Evolutionary conservation across 2,888 invertebrate species (phyloP).

Genomic region (Limenitis camilla): DNA sequence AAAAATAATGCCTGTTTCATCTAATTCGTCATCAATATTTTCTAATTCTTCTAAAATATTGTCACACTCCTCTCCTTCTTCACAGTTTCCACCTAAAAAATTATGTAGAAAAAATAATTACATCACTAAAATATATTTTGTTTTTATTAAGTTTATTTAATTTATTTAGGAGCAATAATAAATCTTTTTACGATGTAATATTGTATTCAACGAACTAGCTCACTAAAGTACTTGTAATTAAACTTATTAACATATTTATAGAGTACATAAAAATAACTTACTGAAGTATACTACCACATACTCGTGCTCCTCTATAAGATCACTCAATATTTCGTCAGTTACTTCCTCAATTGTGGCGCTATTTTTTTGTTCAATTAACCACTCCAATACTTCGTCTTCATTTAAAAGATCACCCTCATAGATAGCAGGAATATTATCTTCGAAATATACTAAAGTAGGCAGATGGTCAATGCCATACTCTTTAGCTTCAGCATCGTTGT

Average conservation of each 20-base stretch:
- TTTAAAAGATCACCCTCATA: constrained; percentile 94
- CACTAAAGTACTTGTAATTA: no score
- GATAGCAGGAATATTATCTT: constrained; percentile 91
- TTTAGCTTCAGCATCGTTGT: constrained; percentile 91
- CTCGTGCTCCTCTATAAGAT: constrained; percentile 91
- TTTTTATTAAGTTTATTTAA: neutral
- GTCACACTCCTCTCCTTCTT: constrained; percentile 90
- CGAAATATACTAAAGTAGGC: constrained; percentile 90
- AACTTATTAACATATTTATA: no score
- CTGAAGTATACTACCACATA: constrained; percentile 96
- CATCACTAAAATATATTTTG: neutral
- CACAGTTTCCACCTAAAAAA: constrained; percentile 83
- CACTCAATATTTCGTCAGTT: constrained; percentile 90
- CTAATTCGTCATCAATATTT: constrained; percentile 93
- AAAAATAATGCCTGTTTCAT: constrained; percentile 94
- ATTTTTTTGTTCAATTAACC: constrained; percentile 90
- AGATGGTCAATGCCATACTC: constrained; percentile 93
- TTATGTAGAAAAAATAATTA: neutral
- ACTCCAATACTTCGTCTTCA: constrained; percentile 92
- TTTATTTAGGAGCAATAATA: no score
- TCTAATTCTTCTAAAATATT: constrained; percentile 89
- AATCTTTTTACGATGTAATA: no score
- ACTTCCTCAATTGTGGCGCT: constrained; percentile 95
- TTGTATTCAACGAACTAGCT: no score
- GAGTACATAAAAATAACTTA: constrained; percentile 53